Base-by-base conservation (phyloP, 2,888 invertebrate species). In the Ptilodon capucinus region DNA sequence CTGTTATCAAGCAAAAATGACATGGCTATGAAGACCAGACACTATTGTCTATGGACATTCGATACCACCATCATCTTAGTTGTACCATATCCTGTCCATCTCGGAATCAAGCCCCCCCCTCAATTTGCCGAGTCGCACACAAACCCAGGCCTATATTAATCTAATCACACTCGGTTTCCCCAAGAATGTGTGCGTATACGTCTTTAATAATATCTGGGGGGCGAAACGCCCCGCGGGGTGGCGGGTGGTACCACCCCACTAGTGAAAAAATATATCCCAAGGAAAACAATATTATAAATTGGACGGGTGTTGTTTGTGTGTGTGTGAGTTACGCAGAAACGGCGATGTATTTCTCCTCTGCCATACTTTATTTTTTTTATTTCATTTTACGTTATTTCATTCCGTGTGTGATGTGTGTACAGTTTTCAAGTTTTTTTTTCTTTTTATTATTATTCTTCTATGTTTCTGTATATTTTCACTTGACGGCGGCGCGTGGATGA, bases 241-340 rank as follows among this genome's bases (percentile, higher is more conserved):
- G 58, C 47, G 46, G 57, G 54, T 47, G 64, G 57, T 48, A n/a
- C 60, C 68, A 71, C 56, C 52, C 74, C 74, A 82, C 90, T 91
- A 90, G 87, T 90, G 90, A 89, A 91, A 91, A 91, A 91, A 91
- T 89, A 90, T 89, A 89, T 88, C 88, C 85, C 62, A 79, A 87
- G 86, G 90, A 90, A 91, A 91, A 91, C 90, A 91, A 91, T 91
- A 91, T 91, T 91, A 91, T 91, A 91, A 91, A 91, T 91, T 90
- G 90, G 86, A 82, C 73, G 58, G 40, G 38, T 6, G n/a, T 18
- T 63, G 52, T 64, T n/a, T n/a, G 72, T 60, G 64, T 75, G 79
- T 82, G 81, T 83, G 84, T 74, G 79, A 60, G 47, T 57, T 55
- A 54, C 65, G 67, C 62, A 60, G 65, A 72, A 75, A 74, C 70